Evolutionary conservation across 2,113 vertebrate species (phyloP), one percentile per base, ranked within the genome.

Genomic region (Syrrhaptes paradoxus): DNA sequence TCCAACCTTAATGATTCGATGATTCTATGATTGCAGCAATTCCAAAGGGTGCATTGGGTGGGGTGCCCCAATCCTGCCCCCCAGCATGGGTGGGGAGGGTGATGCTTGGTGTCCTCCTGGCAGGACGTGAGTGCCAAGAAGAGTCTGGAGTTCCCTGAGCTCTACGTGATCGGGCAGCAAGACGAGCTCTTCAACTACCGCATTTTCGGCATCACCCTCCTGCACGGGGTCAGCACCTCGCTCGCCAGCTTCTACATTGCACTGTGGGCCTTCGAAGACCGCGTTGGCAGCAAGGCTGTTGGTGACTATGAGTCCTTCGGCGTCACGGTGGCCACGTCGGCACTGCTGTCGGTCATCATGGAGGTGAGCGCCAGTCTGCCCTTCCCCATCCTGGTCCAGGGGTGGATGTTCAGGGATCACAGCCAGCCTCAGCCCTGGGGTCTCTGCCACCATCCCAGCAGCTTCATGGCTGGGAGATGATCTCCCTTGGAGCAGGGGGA

Each of bases 221-320:
- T 98, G n/a, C 98, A 99, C 0, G 98, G 99, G 6, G 49, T 96
- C 17, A 96, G 98, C 90, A 96, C 98, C 13, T 99, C 99, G 0
- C 86, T 99, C 3, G 52, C 97, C 66, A 97, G 98, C 91, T 99
- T 99, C 98, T 99, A 99, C 88, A 32, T 99, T 20, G 89, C 99
- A 0, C 73, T 98, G 36, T 98, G 98, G 84, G 96, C 98, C 92
- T 98, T 98, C 41, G 28, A 86, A 22, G 83, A 98, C 96, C 88
- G n/a, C 0, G 83, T 95, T 0, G 95, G 96, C 17, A 89, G 71
- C 31, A 82, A 9, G 57, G 88, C 59, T 3, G 74, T 96, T 2
- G 89, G 97, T 0, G 99, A 99, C 96, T 98, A 97, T 2, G 99
- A 99, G 98, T 98, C 99, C 48, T 98, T 99, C 16, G 97, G 98